Evolutionary conservation across 2,797 vertebrate genomes (phyloP).

Genomic region (Sus cebifrons): DNA sequence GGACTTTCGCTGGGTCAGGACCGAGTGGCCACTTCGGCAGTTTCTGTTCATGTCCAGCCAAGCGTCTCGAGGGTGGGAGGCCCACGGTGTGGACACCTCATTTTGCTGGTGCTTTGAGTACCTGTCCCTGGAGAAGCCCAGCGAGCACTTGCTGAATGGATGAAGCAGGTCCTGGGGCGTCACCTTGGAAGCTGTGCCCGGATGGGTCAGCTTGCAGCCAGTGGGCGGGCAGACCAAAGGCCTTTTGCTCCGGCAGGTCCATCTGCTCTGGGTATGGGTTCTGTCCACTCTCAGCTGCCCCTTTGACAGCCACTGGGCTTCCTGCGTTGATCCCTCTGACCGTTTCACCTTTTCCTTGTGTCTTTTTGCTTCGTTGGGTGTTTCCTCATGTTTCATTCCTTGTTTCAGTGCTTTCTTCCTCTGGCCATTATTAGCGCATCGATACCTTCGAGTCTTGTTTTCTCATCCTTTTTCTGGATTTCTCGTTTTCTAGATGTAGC

Average conservation of each 20-base stretch:
- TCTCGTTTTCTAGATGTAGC: background rate
- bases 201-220: background rate
- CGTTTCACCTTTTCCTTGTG: accelerated
- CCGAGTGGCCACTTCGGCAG: background rate
- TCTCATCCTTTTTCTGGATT: background rate
- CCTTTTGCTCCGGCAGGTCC: accelerated
- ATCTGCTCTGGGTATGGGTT: accelerated
- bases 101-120: background rate
- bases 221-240: accelerated
- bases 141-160: background rate
- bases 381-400: too few species aligned
- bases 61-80: accelerated
- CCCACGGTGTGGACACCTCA: background rate
- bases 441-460: background rate
- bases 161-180: background rate
- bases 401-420: background rate
- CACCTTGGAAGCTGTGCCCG: background rate
- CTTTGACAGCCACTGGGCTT: background rate
- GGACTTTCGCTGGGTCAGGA: background rate
- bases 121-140: background rate
- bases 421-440: too few species aligned
- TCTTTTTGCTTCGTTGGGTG: background rate
- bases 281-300: background rate
- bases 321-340: accelerated
- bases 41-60: background rate